Evolutionary conservation across 2,888 invertebrate genomes (phyloP).

Genomic region (Meloe dianella): DNA sequence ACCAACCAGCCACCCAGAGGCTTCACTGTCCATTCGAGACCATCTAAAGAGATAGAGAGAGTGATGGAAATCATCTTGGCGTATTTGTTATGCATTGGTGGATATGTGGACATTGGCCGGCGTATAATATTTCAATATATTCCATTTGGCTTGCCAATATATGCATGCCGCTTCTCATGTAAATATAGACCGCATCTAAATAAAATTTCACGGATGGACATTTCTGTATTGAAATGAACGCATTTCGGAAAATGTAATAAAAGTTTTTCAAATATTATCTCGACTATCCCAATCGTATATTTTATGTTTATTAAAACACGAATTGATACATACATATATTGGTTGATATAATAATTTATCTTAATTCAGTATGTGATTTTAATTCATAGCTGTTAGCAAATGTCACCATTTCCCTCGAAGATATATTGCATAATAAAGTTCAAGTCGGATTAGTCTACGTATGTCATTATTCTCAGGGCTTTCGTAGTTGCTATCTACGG

Average conservation of each 20-base stretch:
- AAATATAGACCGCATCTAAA: conserved; percentile 47
- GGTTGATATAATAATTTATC: background rate
- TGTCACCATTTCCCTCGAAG: conserved; percentile 6
- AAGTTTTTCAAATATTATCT: conserved; percentile 22
- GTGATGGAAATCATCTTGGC: conserved; percentile 56
- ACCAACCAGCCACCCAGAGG: conserved; percentile 45
- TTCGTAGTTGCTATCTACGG: conserved; percentile 24
- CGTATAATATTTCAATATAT: conserved; percentile 60
- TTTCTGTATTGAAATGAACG: conserved; percentile 48
- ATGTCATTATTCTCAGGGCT: conserved; percentile 28
- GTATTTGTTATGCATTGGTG: conserved; percentile 60
- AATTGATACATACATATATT: background rate
- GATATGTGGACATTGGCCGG: conserved; percentile 57
- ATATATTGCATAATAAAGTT: conserved; percentile 22
- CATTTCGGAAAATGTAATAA: conserved; percentile 39
- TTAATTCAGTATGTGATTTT: background rate
- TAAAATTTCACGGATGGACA: conserved; percentile 52
- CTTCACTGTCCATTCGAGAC: conserved; percentile 25
- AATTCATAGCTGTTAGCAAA: conserved; percentile 8
- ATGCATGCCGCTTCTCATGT: conserved; percentile 40
- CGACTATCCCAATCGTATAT: background rate
- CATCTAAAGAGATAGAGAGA: conserved; percentile 46
- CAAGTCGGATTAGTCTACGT: conserved; percentile 24
- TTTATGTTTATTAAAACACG: background rate
- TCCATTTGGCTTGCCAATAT: conserved; percentile 38